A percentile compares a stretch with the other conserved stretches of the same genome.
These are phyloP conservation scores for Chondrilla cf. caribensis DNA, from an alignment of 37 sponge, comb jelly and placozoan genomes.

Conservation along the genomic window DNA sequence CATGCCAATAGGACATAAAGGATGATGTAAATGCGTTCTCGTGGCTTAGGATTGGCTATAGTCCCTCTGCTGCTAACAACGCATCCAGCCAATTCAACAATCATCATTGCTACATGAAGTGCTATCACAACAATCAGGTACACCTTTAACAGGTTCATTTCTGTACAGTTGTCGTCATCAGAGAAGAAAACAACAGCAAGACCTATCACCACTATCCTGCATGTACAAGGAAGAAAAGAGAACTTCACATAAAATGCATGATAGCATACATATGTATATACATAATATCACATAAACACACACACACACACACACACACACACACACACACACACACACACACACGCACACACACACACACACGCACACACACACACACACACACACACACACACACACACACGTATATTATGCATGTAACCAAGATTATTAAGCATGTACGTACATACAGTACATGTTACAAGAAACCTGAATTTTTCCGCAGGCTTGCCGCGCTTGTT, in stretches of 20 bases:
- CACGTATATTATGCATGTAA: too few relatives aligned
- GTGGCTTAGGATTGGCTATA: slow-evolving; percentile 61
- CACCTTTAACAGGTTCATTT: slow-evolving; percentile 33
- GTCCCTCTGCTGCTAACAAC: slow-evolving; percentile 59
- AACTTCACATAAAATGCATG: background rate
- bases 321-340: background rate
- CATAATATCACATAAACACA: too few relatives aligned
- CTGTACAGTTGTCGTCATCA: slow-evolving; percentile 26
- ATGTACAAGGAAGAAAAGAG: background rate
- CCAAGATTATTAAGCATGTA: too few relatives aligned
- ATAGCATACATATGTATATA: too few relatives aligned
- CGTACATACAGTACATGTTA: too few relatives aligned
- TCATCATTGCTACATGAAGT: slow-evolving; percentile 28
- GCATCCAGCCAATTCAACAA: slow-evolving; percentile 32
- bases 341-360: background rate
- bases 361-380: too few relatives aligned
- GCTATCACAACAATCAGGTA: slow-evolving; percentile 49
- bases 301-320: background rate
- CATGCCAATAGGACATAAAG: slow-evolving; percentile 40
- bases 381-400: too few relatives aligned
- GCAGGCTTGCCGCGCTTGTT: too few relatives aligned
- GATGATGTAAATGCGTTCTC: slow-evolving; percentile 19
- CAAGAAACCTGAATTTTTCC: too few relatives aligned
- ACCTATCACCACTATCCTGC: slow-evolving; percentile 44
- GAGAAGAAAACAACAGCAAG: slow-evolving; percentile 28